Percentiles rank a stretch among this genome's conserved stretches.
These are phyloP conservation scores for Sebastes baramenuke DNA, from an alignment of 2,797 vertebrate species.

Conservation along the genomic window DNA sequence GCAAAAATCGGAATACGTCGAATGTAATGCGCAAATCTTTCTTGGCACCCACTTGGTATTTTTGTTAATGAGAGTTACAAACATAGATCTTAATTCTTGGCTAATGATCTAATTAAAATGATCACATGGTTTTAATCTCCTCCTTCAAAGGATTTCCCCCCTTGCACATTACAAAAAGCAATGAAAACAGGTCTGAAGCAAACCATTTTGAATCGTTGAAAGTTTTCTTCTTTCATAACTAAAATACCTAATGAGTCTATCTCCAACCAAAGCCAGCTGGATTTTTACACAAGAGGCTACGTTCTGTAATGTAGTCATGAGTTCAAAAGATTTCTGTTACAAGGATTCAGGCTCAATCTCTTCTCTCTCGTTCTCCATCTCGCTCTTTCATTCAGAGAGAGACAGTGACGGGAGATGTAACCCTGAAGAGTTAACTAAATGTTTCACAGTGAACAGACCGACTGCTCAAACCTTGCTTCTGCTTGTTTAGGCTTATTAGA, in stretches of 20 bases:
- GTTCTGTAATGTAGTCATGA: slow-evolving; percentile 63
- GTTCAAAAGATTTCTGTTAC: slow-evolving; percentile 68
- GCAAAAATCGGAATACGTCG: slow-evolving; percentile 27
- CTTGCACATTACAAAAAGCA: slow-evolving; percentile 62
- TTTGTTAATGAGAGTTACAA: slow-evolving; percentile 81
- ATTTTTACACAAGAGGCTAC: slow-evolving; percentile 63
- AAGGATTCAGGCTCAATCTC: slow-evolving; percentile 46
- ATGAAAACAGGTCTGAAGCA: slow-evolving; percentile 65
- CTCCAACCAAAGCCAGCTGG: slow-evolving; percentile 71
- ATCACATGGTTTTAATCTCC: slow-evolving; percentile 85
- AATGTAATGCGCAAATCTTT: slow-evolving; percentile 64
- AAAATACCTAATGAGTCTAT: slow-evolving; percentile 69
- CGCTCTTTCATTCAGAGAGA: slow-evolving; percentile 41
- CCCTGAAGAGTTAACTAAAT: slow-evolving; percentile 70
- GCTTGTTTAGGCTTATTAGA: slow-evolving; percentile 79
- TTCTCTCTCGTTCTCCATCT: slow-evolving; percentile 10
- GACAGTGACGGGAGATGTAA: slow-evolving; percentile 37
- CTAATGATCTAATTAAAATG: slow-evolving; percentile 85
- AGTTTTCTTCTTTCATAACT: slow-evolving; percentile 64
- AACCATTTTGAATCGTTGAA: slow-evolving; percentile 66
- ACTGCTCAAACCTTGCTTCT: slow-evolving; percentile 52
- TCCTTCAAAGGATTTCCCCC: slow-evolving; percentile 76
- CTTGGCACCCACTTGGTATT: slow-evolving; percentile 72
- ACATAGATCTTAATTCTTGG: slow-evolving; percentile 80
- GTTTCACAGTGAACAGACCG: slow-evolving; percentile 58